Evolutionary conservation across 2,797 vertebrate species (phyloP).

Genomic region (Crenuchus spilurus): DNA sequence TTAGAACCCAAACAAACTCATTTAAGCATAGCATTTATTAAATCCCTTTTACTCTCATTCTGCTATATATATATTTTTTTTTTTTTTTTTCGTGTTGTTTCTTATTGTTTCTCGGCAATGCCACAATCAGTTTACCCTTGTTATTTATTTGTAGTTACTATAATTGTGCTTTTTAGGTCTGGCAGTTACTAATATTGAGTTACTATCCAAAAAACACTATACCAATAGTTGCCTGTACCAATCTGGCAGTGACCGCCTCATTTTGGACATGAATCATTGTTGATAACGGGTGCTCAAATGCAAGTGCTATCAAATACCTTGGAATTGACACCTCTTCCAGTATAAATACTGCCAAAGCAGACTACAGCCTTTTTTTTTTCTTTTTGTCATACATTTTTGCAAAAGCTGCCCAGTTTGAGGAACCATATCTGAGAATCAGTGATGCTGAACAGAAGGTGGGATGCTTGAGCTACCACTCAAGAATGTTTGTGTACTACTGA

Average conservation of each 20-base stretch:
- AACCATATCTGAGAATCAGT: not conserved
- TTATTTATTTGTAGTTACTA: constrained; percentile 28
- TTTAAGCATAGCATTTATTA: not conserved
- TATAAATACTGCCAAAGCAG: not conserved
- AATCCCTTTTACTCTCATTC: not conserved
- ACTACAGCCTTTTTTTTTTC: not conserved
- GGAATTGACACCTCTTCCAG: constrained; percentile 7
- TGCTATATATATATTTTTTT: not conserved
- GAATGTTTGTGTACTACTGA: too few species aligned
- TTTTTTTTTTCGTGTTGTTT: not conserved
- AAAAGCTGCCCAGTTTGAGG: not conserved
- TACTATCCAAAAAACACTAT: constrained; percentile 17
- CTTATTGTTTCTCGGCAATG: too few species aligned
- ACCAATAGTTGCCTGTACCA: not conserved
- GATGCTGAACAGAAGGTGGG: not conserved
- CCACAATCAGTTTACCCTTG: not conserved
- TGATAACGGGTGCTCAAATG: not conserved
- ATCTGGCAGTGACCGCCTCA: not conserved
- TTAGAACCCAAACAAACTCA: not conserved
- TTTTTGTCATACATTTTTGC: not conserved
- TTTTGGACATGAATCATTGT: constrained; percentile 2
- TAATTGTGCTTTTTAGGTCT: constrained; percentile 18
- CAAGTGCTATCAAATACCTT: not conserved
- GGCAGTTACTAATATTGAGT: constrained; percentile 20
- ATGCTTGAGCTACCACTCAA: not conserved